Base-by-base conservation (phyloP, 2,888 invertebrate species). In the Poecilobothrus nobilitatus region DNA sequence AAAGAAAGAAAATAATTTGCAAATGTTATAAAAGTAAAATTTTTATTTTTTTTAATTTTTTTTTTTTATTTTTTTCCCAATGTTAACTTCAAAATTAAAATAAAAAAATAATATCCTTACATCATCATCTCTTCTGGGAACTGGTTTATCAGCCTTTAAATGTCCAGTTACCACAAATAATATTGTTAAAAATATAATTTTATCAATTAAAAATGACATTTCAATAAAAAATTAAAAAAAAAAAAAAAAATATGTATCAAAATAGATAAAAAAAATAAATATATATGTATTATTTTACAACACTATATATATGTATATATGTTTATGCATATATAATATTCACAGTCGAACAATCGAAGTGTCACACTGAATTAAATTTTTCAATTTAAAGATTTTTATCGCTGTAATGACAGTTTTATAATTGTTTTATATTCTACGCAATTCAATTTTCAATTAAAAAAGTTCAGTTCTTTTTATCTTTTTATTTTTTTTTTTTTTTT, bases 361-460 rank as follows among this genome's bases (percentile, higher is more conserved):
- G 53, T 18, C 53, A 53, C 18, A n/a, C 53, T 18, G 6, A 53
- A 53, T 53, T 18, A 1, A 53, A 53, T 53, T 53, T 37, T 37
- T 37, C 37, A 37, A 37, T 10, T 37, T 8, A 37, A 37, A 37
- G 37, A 10, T 37, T 37, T 37, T 37, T 37, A 12, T 37, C 37
- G 37, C 12, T 37, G n/a, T 53, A n/a, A 53, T 53, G 53, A 53
- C 53, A 53, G 53, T n/a, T 53, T 53, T 53, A 53, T 53, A 53
- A 53, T 53, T 53, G 53, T 53, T 53, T 53, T 53, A 53, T 53
- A 18, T 53, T 53, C 53, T 41, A 41, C 41, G 15, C 41, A 53
- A 53, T 4, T 53, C 53, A 18, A 53, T 53, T 53, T 53, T 53
- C n/a, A 53, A 53, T 53, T 53, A 53, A 18, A 53, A 53, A 53